Base-by-base conservation (phyloP, 2,888 invertebrate genomes). In the Yponomeuta malinellus region DNA sequence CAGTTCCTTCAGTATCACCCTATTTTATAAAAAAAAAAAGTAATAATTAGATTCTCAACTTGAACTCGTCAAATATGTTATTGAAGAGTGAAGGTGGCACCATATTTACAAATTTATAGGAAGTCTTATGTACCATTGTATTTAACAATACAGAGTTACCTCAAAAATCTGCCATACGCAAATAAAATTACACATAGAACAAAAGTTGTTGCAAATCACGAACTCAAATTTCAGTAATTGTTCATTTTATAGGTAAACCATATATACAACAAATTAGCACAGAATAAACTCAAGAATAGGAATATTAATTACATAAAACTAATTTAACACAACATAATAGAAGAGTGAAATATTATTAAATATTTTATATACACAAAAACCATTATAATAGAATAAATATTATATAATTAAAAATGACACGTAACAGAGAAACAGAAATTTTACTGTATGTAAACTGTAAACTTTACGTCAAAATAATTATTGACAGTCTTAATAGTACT, bases 1-100 rank as follows among this genome's bases (percentile, higher is more conserved):
- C 79, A 71, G 74, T 81, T 74, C 80, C 79, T 78, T 81, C 83
- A 81, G 76, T 78, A 76, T 81, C 81, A 76, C 85, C 91, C 91
- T 92, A 90, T 83, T 87, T 80, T 59, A 8, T 59, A 15, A 15
- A 59, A 59, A 52, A 15, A 15, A 59, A 59, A 59, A 59, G 33
- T 15, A 15, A 85, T 82, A 89, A 87, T 88, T 84, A 87, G 76
- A 9, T 52, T 37, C 23, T 67, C 15, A 43, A 43, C 9, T 43
- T 67, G 3, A 59, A 59, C 52, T 37, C 29, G 52, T 10, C 23
- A 78, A 63, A 31, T 71, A 68, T 68, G 15, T 37, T 10, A 59
- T 3, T n/a, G 33, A 43, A 37, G 37, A 9, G 68, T 68, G 48
- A n/a, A 68, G 68, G 43, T 5, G 9, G 2, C 15, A 12, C 2